Conservation (phyloP, 2,888 invertebrate genomes). For the Xanthorhoe spadicearia region DNA sequence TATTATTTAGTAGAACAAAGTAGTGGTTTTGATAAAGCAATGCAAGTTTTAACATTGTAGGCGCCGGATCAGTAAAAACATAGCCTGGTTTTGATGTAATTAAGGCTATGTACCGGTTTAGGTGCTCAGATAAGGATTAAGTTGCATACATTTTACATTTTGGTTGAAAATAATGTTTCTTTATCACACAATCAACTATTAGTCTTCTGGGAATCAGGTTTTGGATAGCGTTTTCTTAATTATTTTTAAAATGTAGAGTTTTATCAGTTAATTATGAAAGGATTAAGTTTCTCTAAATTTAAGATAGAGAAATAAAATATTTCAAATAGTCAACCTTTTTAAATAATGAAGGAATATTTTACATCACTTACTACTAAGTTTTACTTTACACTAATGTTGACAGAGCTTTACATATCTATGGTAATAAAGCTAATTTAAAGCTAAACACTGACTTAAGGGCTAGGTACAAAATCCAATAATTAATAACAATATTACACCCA, state of each 20-base stretch:
- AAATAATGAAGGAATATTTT: no score
- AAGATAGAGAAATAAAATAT: not conserved
- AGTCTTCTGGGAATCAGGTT: constrained; percentile 8
- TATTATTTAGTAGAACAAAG: no score
- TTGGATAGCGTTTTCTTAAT: not conserved
- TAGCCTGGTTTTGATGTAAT: constrained; percentile 8
- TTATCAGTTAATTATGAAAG: constrained; percentile 1
- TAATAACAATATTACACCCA: no score
- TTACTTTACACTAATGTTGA: no score
- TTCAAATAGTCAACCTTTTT: no score
- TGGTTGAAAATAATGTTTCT: constrained; percentile 14
- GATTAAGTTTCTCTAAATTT: not conserved
- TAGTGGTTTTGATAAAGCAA: not conserved
- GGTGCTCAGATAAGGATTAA: constrained; percentile 13
- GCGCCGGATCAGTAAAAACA: not conserved
- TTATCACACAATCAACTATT: constrained; percentile 7
- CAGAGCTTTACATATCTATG: no score
- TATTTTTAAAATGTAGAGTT: not conserved
- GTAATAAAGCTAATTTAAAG: no score
- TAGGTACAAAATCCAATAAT: no score
- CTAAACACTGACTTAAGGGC: no score
- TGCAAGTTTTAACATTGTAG: not conserved
- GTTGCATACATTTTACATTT: constrained; percentile 9
- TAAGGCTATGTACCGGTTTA: constrained; percentile 16
- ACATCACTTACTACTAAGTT: no score